Conservation (phyloP, 2,888 invertebrate species). For the Drosophila imparisetae region DNA sequence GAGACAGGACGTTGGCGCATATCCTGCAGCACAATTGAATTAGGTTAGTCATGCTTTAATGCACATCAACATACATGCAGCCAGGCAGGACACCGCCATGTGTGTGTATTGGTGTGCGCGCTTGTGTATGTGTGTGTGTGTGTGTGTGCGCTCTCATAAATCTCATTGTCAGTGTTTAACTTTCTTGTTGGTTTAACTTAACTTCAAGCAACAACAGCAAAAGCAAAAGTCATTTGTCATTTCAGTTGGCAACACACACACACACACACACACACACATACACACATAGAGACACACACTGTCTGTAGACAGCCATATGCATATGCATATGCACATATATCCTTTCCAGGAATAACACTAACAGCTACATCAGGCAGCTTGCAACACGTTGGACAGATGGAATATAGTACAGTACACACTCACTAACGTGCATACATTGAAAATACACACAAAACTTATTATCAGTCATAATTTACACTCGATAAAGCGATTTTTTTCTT, state of each 20-base stretch:
- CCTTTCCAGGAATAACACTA: constrained; percentile 32
- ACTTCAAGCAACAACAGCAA: constrained; percentile 62
- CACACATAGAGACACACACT: constrained; percentile 10
- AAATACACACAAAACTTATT: neutral
- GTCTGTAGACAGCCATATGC: constrained; percentile 25
- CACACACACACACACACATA: constrained; percentile 27
- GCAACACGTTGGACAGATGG: constrained; percentile 11
- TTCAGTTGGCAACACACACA: constrained; percentile 71
- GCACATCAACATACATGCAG: constrained; percentile 77
- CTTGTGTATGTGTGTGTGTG: constrained; percentile 25
- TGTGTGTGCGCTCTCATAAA: constrained; percentile 66
- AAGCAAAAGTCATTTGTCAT: constrained; percentile 78
- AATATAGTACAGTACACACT: constrained; percentile 8
- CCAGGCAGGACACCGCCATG: constrained; percentile 56
- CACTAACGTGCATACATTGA: neutral
- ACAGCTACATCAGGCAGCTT: constrained; percentile 19
- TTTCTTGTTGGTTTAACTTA: constrained; percentile 80
- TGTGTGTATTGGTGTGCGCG: constrained; percentile 22
- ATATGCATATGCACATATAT: constrained; percentile 28
- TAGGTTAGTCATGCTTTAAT: constrained; percentile 80
- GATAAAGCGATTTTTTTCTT: neutral
- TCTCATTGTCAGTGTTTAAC: constrained; percentile 80
- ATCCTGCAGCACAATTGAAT: constrained; percentile 80
- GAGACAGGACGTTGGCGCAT: constrained; percentile 58
- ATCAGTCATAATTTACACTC: neutral